Evolutionary conservation across 2,113 vertebrate genomes (phyloP).

Genomic region (Ardeotis arabs): DNA sequence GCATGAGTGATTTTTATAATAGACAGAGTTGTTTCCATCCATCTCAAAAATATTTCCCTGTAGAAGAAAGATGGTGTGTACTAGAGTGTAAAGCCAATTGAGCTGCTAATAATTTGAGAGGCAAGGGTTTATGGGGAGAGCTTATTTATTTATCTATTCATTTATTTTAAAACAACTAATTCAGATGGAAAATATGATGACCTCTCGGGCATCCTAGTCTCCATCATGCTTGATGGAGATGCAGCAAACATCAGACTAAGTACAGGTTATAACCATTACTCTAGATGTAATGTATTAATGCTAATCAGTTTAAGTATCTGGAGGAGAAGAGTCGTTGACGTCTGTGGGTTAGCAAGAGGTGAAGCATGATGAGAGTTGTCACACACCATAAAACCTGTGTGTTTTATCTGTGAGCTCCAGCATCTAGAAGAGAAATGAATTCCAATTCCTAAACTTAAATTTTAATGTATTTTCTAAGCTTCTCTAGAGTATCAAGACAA

Average conservation of each 20-base stretch:
- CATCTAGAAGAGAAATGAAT: background rate
- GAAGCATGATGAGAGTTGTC: background rate
- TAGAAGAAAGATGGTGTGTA: conserved; percentile 16
- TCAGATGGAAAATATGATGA: background rate
- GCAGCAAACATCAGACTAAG: background rate
- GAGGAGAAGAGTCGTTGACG: background rate
- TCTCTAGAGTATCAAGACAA: background rate
- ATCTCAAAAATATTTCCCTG: conserved; percentile 8
- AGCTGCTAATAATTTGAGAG: background rate
- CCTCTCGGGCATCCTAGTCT: background rate
- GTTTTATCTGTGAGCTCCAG: background rate
- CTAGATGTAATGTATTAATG: background rate
- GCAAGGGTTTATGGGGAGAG: background rate
- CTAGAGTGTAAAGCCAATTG: conserved; percentile 34
- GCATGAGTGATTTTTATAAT: conserved; percentile 46
- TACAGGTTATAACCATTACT: background rate
- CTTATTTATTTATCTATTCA: background rate
- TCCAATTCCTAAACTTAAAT: background rate
- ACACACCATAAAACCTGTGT: background rate
- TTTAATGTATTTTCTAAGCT: background rate
- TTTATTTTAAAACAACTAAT: background rate
- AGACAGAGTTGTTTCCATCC: conserved; percentile 9
- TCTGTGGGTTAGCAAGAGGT: background rate
- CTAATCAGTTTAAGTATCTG: background rate
- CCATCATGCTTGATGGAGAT: background rate